These are phyloP conservation scores for Cybosia mesomella DNA, from an alignment of 2,888 invertebrate genomes.

Conservation along the genomic window DNA sequence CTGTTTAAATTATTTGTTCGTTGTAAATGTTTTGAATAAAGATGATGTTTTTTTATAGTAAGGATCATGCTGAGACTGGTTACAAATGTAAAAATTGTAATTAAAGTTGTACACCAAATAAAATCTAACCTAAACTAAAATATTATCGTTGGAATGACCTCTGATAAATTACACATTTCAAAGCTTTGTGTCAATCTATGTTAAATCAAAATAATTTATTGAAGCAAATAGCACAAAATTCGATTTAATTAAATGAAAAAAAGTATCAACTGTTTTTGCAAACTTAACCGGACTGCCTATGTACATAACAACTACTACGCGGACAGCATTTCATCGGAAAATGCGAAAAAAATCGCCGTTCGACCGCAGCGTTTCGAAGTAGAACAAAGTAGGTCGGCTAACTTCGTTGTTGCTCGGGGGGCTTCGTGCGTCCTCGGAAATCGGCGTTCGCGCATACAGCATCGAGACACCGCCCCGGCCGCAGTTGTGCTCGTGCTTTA, in stretches of 20 bases:
- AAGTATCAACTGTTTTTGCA: conserved; percentile 59
- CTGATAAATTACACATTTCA: conserved; percentile 14
- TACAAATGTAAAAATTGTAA: conserved; percentile 24
- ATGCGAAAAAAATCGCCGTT: conserved; percentile 80
- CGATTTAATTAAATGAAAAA: conserved; percentile 31
- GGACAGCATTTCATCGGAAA: conserved; percentile 82
- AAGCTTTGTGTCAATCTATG: conserved; percentile 15
- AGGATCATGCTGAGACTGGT: conserved; percentile 31
- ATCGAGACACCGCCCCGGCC: conserved; percentile 70
- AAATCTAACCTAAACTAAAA: too few relatives aligned
- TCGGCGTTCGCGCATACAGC: conserved; percentile 76
- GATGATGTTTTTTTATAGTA: background rate
- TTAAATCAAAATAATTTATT: background rate
- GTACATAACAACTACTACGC: conserved; percentile 49
- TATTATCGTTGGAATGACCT: conserved; percentile 36
- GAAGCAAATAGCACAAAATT: conserved; percentile 26
- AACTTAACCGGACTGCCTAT: conserved; percentile 55
- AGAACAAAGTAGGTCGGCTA: conserved; percentile 82
- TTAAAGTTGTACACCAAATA: conserved; percentile 20
- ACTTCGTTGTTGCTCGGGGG: conserved; percentile 70
- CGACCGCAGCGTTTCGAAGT: conserved; percentile 79
- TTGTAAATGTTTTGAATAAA: background rate
- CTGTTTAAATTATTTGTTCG: background rate
- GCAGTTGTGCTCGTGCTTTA: conserved; percentile 70
- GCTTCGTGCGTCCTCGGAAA: conserved; percentile 67